A percentile compares a stretch with the other conserved stretches of the same genome.
phyloP scores from a whole-genome alignment of 1,140 invertebrate genomes.

The Melitaea cinxia region DNA sequence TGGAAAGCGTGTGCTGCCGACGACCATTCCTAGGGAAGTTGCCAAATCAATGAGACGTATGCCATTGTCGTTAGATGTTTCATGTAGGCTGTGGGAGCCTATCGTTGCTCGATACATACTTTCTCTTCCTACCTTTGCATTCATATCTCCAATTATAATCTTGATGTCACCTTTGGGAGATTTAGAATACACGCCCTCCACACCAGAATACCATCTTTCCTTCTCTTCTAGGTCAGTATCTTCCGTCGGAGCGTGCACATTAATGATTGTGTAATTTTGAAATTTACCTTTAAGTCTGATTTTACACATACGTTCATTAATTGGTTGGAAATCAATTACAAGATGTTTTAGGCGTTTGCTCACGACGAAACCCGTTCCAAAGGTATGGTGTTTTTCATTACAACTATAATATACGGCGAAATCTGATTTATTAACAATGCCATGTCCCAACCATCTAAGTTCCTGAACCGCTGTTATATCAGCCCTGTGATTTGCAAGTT shows the following conservation, averaged over 20 bases:
- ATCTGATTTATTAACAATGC: conserved; percentile 19
- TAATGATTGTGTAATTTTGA: not conserved
- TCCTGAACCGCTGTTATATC: conserved; percentile 25
- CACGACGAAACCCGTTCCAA: not conserved
- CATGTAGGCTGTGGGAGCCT: too few relatives aligned
- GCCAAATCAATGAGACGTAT: too few relatives aligned
- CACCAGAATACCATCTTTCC: too few relatives aligned
- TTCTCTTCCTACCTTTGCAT: too few relatives aligned
- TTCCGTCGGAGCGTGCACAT: not conserved
- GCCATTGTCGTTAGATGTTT: too few relatives aligned
- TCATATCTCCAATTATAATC: too few relatives aligned
- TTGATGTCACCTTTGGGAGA: too few relatives aligned
- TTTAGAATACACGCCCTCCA: too few relatives aligned
- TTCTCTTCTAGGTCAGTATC: too few relatives aligned
- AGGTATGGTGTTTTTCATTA: not conserved
- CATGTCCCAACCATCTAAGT: conserved; percentile 3
- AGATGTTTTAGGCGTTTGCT: not conserved
- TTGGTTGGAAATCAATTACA: not conserved
- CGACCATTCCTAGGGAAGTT: too few relatives aligned
- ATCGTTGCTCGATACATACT: too few relatives aligned
- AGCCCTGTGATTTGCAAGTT: conserved; percentile 8
- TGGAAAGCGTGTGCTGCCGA: too few relatives aligned
- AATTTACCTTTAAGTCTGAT: not conserved
- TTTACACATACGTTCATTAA: not conserved
- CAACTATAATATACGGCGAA: not conserved